These are phyloP conservation scores for Passerculus sandwichensis DNA, from an alignment of 2,797 vertebrate genomes.

Conservation along the genomic window DNA sequence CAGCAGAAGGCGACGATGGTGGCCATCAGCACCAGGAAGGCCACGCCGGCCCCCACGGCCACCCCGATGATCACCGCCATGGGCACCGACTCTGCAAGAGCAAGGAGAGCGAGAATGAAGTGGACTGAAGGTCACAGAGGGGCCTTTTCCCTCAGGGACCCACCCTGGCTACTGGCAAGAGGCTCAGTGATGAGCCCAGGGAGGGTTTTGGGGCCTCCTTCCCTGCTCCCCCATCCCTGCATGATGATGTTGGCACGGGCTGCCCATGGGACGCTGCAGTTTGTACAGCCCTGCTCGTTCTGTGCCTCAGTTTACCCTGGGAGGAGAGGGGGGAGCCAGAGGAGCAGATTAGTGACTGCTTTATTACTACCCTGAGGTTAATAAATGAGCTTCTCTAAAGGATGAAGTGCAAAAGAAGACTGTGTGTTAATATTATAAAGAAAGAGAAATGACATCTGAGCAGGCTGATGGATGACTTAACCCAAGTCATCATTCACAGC, in stretches of 20 bases:
- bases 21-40: conserved; percentile 95
- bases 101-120: conserved; percentile 44
- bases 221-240: neutral
- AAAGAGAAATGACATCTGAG: neutral
- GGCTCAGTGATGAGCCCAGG: neutral
- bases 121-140: neutral
- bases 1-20: conserved; percentile 98
- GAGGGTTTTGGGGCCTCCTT: conserved; percentile 13
- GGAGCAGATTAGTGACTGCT: neutral
- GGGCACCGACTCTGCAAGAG: conserved; percentile 90
- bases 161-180: neutral
- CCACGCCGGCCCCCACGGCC: conserved; percentile 95
- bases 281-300: neutral
- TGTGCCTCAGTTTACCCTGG: conserved; percentile 44
- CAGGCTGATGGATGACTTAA: neutral
- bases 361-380: neutral
- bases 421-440: neutral
- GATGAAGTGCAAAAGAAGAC: neutral
- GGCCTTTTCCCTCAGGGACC: neutral
- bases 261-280: neutral
- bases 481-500: neutral
- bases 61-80: conserved; percentile 98
- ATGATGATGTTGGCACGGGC: neutral
- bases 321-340: neutral
- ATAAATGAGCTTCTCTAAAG: neutral